Conservation (phyloP, 2,113 vertebrate species). For the Cricetomys ansorgei region DNA sequence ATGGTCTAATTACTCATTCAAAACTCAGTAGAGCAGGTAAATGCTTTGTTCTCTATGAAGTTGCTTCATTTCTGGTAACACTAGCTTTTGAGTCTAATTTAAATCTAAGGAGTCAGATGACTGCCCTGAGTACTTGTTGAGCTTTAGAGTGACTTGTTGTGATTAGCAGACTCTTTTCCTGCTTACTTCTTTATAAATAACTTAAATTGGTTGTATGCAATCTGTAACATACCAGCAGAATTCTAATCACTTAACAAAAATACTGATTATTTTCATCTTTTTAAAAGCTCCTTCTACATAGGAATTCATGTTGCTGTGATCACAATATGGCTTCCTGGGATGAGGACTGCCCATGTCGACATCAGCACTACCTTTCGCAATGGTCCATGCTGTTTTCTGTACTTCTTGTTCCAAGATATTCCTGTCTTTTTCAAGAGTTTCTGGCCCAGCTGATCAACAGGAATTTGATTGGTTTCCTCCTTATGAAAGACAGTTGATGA, state of each 20-base stretch:
- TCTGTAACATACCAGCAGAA: conserved; percentile 1
- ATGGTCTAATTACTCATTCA: not conserved
- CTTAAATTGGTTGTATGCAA: not conserved
- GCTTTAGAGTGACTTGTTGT: not conserved
- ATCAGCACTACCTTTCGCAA: conserved; percentile 91
- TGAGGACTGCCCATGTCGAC: not conserved
- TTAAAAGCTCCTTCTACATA: not conserved
- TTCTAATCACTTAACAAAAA: conserved; percentile 33
- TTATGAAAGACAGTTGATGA: conserved; percentile 63
- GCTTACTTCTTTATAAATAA: conserved; percentile 24
- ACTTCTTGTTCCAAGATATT: conserved; percentile 96
- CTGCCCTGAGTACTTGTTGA: not conserved
- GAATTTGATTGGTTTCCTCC: conserved; percentile 83
- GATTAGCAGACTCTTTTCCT: not conserved
- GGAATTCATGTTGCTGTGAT: not conserved
- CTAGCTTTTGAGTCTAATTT: not conserved
- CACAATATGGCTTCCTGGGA: not conserved
- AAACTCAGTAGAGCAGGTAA: not conserved
- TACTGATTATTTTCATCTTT: not conserved
- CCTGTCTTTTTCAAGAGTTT: conserved; percentile 93
- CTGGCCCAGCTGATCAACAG: conserved; percentile 94
- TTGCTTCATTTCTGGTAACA: not conserved
- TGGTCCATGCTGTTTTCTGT: conserved; percentile 91
- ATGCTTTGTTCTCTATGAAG: not conserved
- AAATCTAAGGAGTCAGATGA: not conserved